Percentiles rank a stretch among this genome's conserved stretches.
Conservation (phyloP, 2,888 invertebrate genomes). For the Sphinx pinastri region DNA sequence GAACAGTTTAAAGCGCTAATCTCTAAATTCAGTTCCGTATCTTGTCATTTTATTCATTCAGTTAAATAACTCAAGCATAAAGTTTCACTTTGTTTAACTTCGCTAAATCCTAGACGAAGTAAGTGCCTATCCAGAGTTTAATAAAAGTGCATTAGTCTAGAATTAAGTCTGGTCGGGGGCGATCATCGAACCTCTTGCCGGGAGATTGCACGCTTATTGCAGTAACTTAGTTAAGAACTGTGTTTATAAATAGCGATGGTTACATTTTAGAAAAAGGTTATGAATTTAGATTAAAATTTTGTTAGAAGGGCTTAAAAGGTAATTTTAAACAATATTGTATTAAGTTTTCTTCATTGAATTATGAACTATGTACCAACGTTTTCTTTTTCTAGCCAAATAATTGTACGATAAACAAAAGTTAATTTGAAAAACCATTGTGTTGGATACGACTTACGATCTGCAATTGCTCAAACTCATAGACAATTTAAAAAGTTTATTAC, state of each 20-base stretch:
- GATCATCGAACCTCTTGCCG: constrained; percentile 32
- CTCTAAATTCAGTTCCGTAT: too few species aligned
- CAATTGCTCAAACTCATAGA: too few species aligned
- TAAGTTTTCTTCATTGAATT: too few species aligned
- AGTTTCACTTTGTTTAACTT: constrained; percentile 12
- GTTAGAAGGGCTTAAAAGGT: too few species aligned
- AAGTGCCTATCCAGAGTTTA: constrained; percentile 25
- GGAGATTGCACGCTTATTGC: constrained; percentile 44
- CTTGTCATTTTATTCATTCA: neutral
- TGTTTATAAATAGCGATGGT: neutral
- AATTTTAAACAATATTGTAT: too few species aligned
- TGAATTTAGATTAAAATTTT: neutral
- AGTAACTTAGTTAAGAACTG: constrained; percentile 31
- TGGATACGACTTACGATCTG: too few species aligned
- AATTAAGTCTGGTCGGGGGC: constrained; percentile 32
- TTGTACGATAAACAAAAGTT: too few species aligned
- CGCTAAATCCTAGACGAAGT: neutral
- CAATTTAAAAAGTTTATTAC: too few species aligned
- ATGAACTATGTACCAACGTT: too few species aligned
- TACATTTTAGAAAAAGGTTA: neutral
- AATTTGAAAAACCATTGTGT: too few species aligned
- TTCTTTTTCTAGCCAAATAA: too few species aligned
- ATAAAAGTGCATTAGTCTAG: constrained; percentile 36
- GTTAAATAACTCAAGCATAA: constrained; percentile 6
- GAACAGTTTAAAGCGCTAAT: too few species aligned